Evolutionary conservation across 2,113 vertebrate species (phyloP), one percentile per base, ranked within the genome.

Genomic region (Heterotilapia buettikoferi): DNA sequence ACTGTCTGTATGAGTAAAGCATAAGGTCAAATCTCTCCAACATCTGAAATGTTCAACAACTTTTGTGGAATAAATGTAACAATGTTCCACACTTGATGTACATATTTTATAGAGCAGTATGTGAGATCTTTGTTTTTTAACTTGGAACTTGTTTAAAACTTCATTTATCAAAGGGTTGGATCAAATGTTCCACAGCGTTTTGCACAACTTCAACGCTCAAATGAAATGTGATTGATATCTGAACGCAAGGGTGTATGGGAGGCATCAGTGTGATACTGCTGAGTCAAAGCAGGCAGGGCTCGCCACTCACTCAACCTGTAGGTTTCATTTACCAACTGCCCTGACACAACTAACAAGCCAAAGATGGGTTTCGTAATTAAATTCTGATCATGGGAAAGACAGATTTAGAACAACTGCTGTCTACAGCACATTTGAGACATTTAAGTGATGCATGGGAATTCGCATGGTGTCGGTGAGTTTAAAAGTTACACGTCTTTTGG

Each of bases 231-330:
- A 92, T 87, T 86, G 92, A 91, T 86, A 86, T 82, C 85, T 54
- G 59, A 84, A 92, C 18, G 52, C 84, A 52, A 47, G 38, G 18
- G 63, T 47, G 80, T 71, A 87, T 87, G 87, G 90, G 86, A 93
- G 91, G 81, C 33, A 4, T 14, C 54, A 50, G 82, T 2, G 18
- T 50, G 45, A 80, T 80, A 33, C 59, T n/a, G 90, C 86, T 90
- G 92, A 94, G 89, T 94, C 92, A 91, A 92, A 91, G 81, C 90
- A 87, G 83, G 19, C 83, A 68, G 24, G 61, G 21, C 82, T 85
- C 26, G 5, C 53, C 43, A 88, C 86, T 86, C 83, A 73, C 26
- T 31, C 29, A 63, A 40, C 61, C 84, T 47, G 80, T 81, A 84
- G 61, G 84, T 86, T 90, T 81, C 14, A 43, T 50, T 61, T 26